A percentile compares a stretch with the other conserved stretches of the same genome.
phyloP scores from a whole-genome alignment of 2,888 invertebrate species.

The Hyposoter didymator region DNA sequence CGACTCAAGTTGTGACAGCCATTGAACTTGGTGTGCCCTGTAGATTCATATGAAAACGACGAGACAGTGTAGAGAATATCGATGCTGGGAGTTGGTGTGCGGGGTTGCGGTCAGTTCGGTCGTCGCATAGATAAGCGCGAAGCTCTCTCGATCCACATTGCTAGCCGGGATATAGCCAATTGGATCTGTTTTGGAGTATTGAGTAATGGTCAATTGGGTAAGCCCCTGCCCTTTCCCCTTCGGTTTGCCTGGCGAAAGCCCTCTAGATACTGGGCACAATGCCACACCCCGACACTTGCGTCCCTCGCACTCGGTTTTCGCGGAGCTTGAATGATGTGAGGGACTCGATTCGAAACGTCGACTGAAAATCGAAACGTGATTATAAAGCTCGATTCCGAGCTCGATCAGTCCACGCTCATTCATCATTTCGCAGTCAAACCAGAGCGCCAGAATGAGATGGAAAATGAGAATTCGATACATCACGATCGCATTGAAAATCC shows the following conservation, averaged over 20 bases:
- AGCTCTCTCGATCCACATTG: conserved; percentile 65
- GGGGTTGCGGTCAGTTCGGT: conserved; percentile 68
- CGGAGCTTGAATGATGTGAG: conserved; percentile 60
- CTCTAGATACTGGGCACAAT: conserved; percentile 15
- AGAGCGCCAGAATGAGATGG: conserved; percentile 31
- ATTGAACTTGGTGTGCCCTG: background rate
- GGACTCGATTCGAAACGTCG: conserved; percentile 37
- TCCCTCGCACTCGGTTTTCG: conserved; percentile 36
- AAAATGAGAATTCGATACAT: conserved; percentile 53
- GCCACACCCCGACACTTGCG: conserved; percentile 29
- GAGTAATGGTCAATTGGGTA: conserved; percentile 81
- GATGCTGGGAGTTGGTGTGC: conserved; percentile 53
- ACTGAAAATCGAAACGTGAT: conserved; percentile 75
- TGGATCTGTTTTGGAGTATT: conserved; percentile 74
- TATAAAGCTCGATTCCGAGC: conserved; percentile 77
- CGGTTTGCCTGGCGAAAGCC: background rate
- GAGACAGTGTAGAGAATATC: conserved; percentile 25
- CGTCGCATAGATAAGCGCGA: conserved; percentile 75
- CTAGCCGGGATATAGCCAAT: conserved; percentile 77
- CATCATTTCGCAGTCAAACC: conserved; percentile 74
- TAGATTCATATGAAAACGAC: conserved; percentile 25
- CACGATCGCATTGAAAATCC: conserved; percentile 55
- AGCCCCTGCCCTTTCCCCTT: conserved; percentile 60
- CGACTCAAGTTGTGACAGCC: background rate
- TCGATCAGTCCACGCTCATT: conserved; percentile 72